A percentile compares a stretch with the other conserved stretches of the same genome.
Conservation (phyloP, 2,888 invertebrate genomes). For the Dolichopus griseipennis region DNA sequence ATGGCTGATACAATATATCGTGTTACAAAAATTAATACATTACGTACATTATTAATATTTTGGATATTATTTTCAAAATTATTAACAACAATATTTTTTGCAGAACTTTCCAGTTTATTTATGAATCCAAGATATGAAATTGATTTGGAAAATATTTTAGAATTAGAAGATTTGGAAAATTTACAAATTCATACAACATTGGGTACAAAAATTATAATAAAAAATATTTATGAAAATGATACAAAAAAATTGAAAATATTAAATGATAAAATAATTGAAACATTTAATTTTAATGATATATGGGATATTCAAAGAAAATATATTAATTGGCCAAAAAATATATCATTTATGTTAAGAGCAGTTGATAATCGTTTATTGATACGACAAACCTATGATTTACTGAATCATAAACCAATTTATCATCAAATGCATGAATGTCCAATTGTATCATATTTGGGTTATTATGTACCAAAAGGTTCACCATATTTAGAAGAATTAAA, state of each 20-base stretch:
- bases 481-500: constrained; percentile 33
- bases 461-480: constrained; percentile 30
- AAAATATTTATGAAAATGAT: background rate
- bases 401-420: constrained; percentile 30
- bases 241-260: background rate
- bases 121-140: constrained; percentile 32
- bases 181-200: background rate
- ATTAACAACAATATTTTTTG: constrained; percentile 33
- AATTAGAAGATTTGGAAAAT: constrained; percentile 21
- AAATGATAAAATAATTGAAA: background rate
- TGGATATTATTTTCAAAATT: constrained; percentile 39
- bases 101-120: constrained; percentile 37
- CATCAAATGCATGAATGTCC: constrained; percentile 36
- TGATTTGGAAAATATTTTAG: constrained; percentile 31
- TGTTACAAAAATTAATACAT: constrained; percentile 28
- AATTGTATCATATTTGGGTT: constrained; percentile 30
- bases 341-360: constrained; percentile 30
- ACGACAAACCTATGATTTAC: constrained; percentile 29
- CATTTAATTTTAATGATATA: background rate
- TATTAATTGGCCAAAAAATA: constrained; percentile 14
- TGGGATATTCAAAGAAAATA: constrained; percentile 17
- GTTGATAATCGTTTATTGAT: constrained; percentile 32
- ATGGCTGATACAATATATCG: constrained; percentile 31
- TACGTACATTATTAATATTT: constrained; percentile 31
- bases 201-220: background rate